phyloP scores from a whole-genome alignment of 2,888 invertebrate genomes.

The Pristionchus fissidentatus region DNA sequence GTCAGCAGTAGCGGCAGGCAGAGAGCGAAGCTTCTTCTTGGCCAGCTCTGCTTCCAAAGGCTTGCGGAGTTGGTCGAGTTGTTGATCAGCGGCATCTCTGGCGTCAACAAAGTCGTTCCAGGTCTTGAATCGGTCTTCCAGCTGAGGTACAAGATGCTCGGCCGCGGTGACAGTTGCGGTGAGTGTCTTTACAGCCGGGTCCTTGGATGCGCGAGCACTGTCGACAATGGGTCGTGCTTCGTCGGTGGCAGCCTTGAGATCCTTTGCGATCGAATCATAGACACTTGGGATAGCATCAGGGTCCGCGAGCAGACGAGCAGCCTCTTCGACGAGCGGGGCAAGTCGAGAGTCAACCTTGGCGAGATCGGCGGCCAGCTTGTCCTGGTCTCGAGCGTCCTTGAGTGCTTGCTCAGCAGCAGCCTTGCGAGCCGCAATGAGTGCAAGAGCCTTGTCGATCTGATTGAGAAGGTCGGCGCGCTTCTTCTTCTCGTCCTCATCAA shows the following conservation, averaged over 20 bases:
- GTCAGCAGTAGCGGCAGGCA: constrained; percentile 53
- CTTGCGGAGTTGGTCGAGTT: constrained; percentile 57
- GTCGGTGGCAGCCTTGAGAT: constrained; percentile 52
- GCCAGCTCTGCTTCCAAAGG: constrained; percentile 53
- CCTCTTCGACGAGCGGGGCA: constrained; percentile 56
- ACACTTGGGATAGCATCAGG: constrained; percentile 60
- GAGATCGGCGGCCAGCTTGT: constrained; percentile 54
- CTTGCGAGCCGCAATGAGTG: constrained; percentile 25
- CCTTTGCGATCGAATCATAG: constrained; percentile 55
- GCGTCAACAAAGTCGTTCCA: constrained; percentile 62
- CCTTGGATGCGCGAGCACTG: constrained; percentile 48
- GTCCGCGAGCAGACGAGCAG: constrained; percentile 54
- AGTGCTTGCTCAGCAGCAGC: constrained; percentile 56
- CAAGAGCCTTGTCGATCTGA: constrained; percentile 45
- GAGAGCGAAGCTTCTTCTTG: constrained; percentile 49
- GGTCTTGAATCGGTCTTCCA: constrained; percentile 56
- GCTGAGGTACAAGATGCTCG: constrained; percentile 51
- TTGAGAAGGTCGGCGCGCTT: constrained; percentile 22
- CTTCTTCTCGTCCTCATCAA: constrained; percentile 34
- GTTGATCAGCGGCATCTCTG: constrained; percentile 60
- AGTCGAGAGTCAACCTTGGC: constrained; percentile 53
- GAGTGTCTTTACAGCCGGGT: constrained; percentile 46
- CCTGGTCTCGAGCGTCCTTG: constrained; percentile 54
- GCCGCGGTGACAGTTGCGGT: constrained; percentile 41
- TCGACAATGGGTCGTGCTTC: constrained; percentile 51